These are phyloP conservation scores for Scartelaos histophorus DNA, from an alignment of 2,113 vertebrate genomes.

Conservation along the genomic window DNA sequence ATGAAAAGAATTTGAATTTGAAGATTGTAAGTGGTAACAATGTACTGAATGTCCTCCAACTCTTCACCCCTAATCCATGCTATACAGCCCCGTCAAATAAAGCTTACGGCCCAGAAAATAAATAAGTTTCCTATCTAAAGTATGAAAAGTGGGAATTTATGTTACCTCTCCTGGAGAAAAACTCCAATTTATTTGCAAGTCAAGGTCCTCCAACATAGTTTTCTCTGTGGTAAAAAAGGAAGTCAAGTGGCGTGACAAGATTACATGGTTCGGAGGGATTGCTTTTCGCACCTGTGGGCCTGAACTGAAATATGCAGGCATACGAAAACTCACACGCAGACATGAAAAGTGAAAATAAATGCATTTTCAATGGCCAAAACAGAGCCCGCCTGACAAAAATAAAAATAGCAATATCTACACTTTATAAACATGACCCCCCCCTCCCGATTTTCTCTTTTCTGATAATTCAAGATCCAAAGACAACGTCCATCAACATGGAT, in stretches of 20 bases:
- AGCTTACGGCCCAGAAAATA: background rate
- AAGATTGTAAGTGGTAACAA: background rate
- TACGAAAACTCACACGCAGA: constrained; percentile 14
- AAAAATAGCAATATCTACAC: background rate
- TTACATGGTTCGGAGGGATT: constrained; percentile 38
- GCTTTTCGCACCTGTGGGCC: constrained; percentile 32
- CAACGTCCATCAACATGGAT: too few species aligned
- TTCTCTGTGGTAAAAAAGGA: constrained; percentile 30
- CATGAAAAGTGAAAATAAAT: constrained; percentile 7
- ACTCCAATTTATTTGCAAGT: constrained; percentile 17
- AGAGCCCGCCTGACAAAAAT: background rate
- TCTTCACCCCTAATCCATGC: background rate
- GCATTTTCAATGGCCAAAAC: background rate
- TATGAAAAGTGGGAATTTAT: constrained; percentile 6
- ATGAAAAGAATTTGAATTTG: background rate
- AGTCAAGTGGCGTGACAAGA: constrained; percentile 48
- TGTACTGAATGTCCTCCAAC: background rate
- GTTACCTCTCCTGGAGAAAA: constrained; percentile 5
- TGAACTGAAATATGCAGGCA: constrained; percentile 37
- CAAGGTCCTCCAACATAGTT: constrained; percentile 22
- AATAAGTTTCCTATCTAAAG: background rate
- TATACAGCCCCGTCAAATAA: background rate
- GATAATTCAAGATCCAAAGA: too few species aligned
- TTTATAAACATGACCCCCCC: background rate
- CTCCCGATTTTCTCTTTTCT: too few species aligned